Conservation (phyloP, 2,113 vertebrate species). For the Ceyx cyanopectus region DNA sequence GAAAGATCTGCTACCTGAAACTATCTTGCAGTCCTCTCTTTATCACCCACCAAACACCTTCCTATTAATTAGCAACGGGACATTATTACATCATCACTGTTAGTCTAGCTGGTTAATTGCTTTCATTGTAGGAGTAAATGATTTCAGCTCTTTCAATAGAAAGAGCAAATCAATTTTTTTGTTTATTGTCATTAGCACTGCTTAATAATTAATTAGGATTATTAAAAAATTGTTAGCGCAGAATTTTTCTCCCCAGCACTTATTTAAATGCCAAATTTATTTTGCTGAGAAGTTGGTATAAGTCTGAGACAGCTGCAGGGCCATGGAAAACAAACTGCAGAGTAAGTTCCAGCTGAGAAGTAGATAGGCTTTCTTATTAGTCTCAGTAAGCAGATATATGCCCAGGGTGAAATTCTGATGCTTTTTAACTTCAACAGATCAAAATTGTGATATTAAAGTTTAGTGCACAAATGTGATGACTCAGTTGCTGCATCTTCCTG, state of each 20-base stretch:
- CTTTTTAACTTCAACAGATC: constrained; percentile 26
- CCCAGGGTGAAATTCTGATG: neutral
- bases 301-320: neutral
- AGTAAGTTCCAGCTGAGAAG: constrained; percentile 47
- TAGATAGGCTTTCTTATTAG: constrained; percentile 17
- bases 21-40: neutral
- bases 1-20: neutral
- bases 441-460: constrained; percentile 27
- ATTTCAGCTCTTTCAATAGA: constrained; percentile 17
- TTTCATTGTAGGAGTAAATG: constrained; percentile 28
- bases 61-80: constrained; percentile 15
- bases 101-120: constrained; percentile 1
- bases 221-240: constrained; percentile 2
- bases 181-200: constrained; percentile 22
- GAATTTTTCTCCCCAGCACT: neutral
- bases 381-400: constrained; percentile 14
- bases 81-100: constrained; percentile 2
- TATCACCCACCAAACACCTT: neutral
- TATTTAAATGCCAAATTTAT: constrained; percentile 24
- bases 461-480: neutral
- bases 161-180: constrained; percentile 38
- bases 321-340: constrained; percentile 16
- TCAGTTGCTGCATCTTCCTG: neutral
- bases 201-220: constrained; percentile 32
- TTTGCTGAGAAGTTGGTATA: constrained; percentile 1